Evolutionary conservation across 2,888 invertebrate genomes (phyloP).

Genomic region (Troilus luridus): DNA sequence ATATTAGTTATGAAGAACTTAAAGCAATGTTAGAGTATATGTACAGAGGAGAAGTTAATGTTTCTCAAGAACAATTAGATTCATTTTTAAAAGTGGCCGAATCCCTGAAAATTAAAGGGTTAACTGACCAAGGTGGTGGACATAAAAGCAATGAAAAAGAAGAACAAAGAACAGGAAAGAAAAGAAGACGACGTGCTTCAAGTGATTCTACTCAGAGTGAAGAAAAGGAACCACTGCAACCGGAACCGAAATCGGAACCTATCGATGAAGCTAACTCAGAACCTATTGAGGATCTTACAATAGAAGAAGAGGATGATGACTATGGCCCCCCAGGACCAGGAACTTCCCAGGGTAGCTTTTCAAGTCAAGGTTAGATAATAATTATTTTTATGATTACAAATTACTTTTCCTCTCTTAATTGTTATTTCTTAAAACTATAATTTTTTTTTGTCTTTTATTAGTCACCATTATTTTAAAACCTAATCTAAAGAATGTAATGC

Average conservation of each 20-base stretch:
- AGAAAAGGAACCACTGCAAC: conserved; percentile 32
- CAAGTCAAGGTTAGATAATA: conserved; percentile 75
- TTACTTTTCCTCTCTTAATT: too few relatives aligned
- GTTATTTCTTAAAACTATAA: too few relatives aligned
- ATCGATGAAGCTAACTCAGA: conserved; percentile 60
- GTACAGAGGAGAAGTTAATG: conserved; percentile 94
- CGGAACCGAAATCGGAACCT: conserved; percentile 80
- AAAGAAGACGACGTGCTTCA: conserved; percentile 20
- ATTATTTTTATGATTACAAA: not conserved
- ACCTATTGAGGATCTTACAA: conserved; percentile 84
- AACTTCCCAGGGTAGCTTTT: conserved; percentile 73
- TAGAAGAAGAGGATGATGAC: conserved; percentile 79
- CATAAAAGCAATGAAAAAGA: conserved; percentile 40
- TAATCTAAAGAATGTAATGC: too few relatives aligned
- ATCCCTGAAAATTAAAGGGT: conserved; percentile 63
- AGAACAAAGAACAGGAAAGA: conserved; percentile 16
- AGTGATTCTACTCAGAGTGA: conserved; percentile 54
- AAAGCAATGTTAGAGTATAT: conserved; percentile 95
- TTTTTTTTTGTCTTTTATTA: too few relatives aligned
- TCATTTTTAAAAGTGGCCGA: conserved; percentile 72
- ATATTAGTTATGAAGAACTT: conserved; percentile 91
- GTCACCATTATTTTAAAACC: too few relatives aligned
- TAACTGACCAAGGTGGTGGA: conserved; percentile 64
- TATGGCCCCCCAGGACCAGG: conserved; percentile 78
- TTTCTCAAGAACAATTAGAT: conserved; percentile 91